These are phyloP conservation scores for Caretta caretta DNA, from an alignment of 2,113 vertebrate species.

Conservation along the genomic window DNA sequence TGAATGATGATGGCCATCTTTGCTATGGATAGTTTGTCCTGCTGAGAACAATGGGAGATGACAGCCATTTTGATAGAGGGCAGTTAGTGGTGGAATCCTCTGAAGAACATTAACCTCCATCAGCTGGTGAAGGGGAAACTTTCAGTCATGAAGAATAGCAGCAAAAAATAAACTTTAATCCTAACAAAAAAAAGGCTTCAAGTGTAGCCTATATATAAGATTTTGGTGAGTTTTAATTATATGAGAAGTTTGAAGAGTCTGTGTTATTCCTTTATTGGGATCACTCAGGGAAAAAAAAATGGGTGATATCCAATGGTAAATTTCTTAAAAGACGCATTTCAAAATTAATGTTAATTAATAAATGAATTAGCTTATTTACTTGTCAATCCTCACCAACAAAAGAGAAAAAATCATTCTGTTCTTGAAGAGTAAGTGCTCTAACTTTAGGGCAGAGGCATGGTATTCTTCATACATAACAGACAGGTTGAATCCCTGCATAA, in stretches of 20 bases:
- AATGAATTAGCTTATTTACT: neutral
- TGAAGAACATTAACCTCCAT: neutral
- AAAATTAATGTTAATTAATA: neutral
- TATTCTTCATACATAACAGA: neutral
- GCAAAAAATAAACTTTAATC: neutral
- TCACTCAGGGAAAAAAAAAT: neutral
- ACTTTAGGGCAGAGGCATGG: neutral
- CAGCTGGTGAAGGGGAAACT: neutral
- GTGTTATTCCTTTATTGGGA: neutral
- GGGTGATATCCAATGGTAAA: neutral
- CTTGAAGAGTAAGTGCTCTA: neutral
- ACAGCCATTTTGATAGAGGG: neutral
- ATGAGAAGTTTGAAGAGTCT: neutral
- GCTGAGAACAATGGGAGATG: neutral
- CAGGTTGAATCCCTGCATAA: neutral
- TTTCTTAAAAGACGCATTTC: slow-evolving; percentile 3
- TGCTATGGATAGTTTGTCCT: neutral
- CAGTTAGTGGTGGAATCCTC: neutral
- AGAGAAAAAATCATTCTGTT: neutral
- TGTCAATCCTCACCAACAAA: neutral
- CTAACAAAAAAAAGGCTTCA: neutral
- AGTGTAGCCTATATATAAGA: neutral
- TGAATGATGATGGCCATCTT: neutral
- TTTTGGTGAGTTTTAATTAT: neutral
- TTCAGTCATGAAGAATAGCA: neutral